Percentiles rank a stretch among this genome's conserved stretches.
Evolutionary conservation across 2,113 vertebrate genomes (phyloP).

Genomic region (Prinia subflava): DNA sequence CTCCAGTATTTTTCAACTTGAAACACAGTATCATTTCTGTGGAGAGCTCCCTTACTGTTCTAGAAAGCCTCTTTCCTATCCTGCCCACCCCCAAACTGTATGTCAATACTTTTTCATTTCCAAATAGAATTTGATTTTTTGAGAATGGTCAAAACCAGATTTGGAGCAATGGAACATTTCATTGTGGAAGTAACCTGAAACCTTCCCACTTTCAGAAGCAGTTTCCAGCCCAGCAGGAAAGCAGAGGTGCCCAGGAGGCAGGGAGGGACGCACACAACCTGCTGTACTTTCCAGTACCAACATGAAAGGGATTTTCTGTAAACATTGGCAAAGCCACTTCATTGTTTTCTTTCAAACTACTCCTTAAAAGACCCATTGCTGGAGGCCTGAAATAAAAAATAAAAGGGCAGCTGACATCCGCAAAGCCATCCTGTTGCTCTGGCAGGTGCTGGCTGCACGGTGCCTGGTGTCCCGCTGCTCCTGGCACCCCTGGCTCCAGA

Average conservation of each 20-base stretch:
- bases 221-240: neutral
- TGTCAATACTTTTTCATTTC: neutral
- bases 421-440: neutral
- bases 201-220: neutral
- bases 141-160: fast-evolving
- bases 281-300: neutral
- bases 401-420: neutral
- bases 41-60: neutral
- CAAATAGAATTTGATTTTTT: neutral
- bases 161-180: neutral
- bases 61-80: neutral
- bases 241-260: neutral
- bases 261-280: neutral
- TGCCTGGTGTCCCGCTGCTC: fast-evolving
- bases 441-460: neutral
- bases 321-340: neutral
- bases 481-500: neutral
- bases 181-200: neutral
- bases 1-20: neutral
- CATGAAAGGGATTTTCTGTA: neutral
- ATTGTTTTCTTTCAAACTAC: neutral
- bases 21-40: neutral
- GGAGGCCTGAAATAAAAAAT: neutral
- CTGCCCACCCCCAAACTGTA: neutral
- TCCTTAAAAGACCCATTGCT: neutral